phyloP scores from a whole-genome alignment of 1,140 invertebrate species.

The Drosophila trapezifrons region DNA sequence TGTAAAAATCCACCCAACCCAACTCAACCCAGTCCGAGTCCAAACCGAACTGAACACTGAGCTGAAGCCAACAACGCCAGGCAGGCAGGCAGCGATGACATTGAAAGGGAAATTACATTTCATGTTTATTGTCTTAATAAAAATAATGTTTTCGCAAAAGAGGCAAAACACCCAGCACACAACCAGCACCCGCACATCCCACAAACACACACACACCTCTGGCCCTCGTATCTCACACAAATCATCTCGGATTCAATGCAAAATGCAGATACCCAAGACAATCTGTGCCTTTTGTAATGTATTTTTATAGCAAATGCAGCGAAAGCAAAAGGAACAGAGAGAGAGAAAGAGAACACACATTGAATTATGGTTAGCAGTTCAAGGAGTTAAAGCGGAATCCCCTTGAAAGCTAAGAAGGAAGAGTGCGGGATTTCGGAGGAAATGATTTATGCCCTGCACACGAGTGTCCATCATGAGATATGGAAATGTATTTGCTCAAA shows the following conservation, averaged over 20 bases:
- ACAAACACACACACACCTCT: neutral
- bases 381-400: conserved; percentile 36
- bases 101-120: conserved; percentile 83
- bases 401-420: conserved; percentile 1
- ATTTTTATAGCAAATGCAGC: conserved; percentile 44
- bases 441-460: conserved; percentile 25
- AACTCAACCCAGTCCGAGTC: neutral
- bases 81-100: conserved; percentile 51
- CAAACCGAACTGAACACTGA: conserved; percentile 25
- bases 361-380: conserved; percentile 42
- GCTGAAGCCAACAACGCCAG: conserved; percentile 24
- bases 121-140: conserved; percentile 82
- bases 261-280: conserved; percentile 49
- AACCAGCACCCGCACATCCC: neutral
- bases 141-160: conserved; percentile 69
- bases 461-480: conserved; percentile 6
- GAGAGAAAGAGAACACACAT: neutral
- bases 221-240: conserved; percentile 17
- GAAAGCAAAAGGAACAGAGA: conserved; percentile 12
- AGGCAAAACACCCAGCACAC: conserved; percentile 31
- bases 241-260: conserved; percentile 49
- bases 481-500: neutral
- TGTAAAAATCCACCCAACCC: conserved; percentile 9
- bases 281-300: conserved; percentile 43
- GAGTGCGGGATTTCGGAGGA: neutral